phyloP scores from a whole-genome alignment of 1,140 invertebrate species.

The Bradysia coprophila region DNA sequence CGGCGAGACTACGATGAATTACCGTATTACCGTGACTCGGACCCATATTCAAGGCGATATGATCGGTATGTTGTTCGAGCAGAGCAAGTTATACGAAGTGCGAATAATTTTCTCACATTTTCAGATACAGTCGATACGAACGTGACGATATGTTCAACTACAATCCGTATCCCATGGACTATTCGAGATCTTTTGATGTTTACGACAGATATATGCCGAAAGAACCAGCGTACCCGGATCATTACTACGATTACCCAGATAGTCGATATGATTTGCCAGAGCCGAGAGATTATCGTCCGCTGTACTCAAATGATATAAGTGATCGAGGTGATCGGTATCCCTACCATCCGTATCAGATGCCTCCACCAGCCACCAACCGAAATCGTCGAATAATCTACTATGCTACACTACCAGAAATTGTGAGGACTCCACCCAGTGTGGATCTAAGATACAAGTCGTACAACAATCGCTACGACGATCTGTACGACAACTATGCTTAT shows the following conservation, averaged over 20 bases:
- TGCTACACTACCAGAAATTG: constrained; percentile 27
- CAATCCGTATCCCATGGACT: constrained; percentile 18
- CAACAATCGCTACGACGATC: background rate
- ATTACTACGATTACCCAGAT: constrained; percentile 19
- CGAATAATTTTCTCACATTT: background rate
- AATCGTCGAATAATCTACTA: constrained; percentile 27
- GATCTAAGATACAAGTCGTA: background rate
- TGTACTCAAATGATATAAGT: constrained; percentile 8
- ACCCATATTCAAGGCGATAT: constrained; percentile 2
- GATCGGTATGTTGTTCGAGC: constrained; percentile 1
- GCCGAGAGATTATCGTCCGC: constrained; percentile 12
- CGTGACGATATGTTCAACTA: constrained; percentile 10
- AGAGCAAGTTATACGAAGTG: constrained; percentile 2
- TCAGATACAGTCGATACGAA: background rate
- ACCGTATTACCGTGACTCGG: background rate
- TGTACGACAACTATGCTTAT: too few species aligned
- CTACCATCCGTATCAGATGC: background rate
- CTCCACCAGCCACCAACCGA: constrained; percentile 3
- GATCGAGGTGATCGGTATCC: constrained; percentile 5
- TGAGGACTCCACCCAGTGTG: constrained; percentile 20
- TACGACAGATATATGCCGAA: constrained; percentile 21
- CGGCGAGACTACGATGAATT: background rate
- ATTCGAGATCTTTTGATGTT: constrained; percentile 16
- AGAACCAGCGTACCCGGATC: constrained; percentile 17
- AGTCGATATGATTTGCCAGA: constrained; percentile 16